phyloP scores from a whole-genome alignment of 2,888 invertebrate genomes.

The Phrixothrix hirtus region DNA sequence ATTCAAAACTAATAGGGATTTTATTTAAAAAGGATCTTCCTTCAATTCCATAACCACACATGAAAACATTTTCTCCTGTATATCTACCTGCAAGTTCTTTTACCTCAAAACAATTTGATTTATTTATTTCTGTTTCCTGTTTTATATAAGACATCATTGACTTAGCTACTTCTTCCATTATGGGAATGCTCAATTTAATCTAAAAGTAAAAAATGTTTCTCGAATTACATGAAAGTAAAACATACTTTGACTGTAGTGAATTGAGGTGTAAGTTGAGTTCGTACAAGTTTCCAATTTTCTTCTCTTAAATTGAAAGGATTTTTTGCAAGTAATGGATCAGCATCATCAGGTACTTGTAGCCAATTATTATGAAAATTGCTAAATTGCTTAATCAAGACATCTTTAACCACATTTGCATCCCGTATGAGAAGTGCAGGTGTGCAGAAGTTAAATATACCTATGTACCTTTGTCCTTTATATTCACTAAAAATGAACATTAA shows the following conservation, averaged over 20 bases:
- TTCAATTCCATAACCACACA: conserved; percentile 54
- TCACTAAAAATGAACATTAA: too few species aligned
- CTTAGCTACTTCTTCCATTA: conserved; percentile 55
- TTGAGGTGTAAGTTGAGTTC: conserved; percentile 57
- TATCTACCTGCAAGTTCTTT: conserved; percentile 53
- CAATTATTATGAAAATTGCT: conserved; percentile 50
- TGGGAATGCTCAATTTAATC: conserved; percentile 57
- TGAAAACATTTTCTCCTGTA: conserved; percentile 55
- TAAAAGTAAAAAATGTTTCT: conserved; percentile 21
- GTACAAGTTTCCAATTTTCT: conserved; percentile 56
- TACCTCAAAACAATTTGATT: conserved; percentile 50
- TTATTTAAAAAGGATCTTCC: conserved; percentile 48
- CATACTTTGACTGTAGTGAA: conserved; percentile 56
- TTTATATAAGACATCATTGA: conserved; percentile 53
- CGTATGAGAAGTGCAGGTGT: conserved; percentile 45
- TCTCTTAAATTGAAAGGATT: conserved; percentile 58
- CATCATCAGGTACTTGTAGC: conserved; percentile 47
- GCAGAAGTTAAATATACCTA: conserved; percentile 46
- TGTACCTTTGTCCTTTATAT: too few species aligned
- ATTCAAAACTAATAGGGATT: conserved; percentile 47
- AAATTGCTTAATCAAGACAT: conserved; percentile 47
- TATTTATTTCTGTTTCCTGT: conserved; percentile 41
- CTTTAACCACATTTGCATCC: conserved; percentile 48
- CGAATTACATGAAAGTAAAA: neutral
- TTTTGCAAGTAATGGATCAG: conserved; percentile 55